Evolutionary conservation across 2,797 vertebrate genomes (phyloP).

Genomic region (Urophycis tenuis): DNA sequence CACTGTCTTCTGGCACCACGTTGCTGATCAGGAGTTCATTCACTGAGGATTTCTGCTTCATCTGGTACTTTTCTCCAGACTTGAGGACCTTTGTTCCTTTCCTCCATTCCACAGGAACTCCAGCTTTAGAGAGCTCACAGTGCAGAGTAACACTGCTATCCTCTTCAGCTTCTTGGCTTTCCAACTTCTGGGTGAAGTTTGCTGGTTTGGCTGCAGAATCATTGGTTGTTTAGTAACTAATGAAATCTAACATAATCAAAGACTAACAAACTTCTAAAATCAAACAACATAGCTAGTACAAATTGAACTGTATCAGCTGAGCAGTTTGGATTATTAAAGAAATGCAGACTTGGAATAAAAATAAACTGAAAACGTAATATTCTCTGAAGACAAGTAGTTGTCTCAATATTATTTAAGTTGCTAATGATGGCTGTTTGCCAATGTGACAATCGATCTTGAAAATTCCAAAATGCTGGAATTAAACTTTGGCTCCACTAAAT

Average conservation of each 20-base stretch:
- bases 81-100: constrained; percentile 54
- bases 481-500: neutral
- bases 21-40: constrained; percentile 53
- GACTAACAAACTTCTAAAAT: neutral
- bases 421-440: neutral
- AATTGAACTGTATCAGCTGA: neutral
- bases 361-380: neutral
- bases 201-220: constrained; percentile 55
- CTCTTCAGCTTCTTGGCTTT: constrained; percentile 42
- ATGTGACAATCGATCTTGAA: neutral
- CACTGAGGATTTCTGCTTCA: constrained; percentile 50
- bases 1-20: constrained; percentile 54
- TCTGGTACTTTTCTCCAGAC: constrained; percentile 54
- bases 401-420: neutral
- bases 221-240: constrained; percentile 8
- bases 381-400: neutral
- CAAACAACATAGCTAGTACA: neutral
- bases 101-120: constrained; percentile 51
- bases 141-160: constrained; percentile 37
- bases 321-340: neutral
- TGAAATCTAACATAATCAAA: neutral
- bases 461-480: neutral
- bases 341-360: neutral
- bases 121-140: constrained; percentile 52
- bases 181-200: constrained; percentile 52